These are phyloP conservation scores for Azemiops feae DNA, from an alignment of 2,113 vertebrate genomes.

Conservation along the genomic window DNA sequence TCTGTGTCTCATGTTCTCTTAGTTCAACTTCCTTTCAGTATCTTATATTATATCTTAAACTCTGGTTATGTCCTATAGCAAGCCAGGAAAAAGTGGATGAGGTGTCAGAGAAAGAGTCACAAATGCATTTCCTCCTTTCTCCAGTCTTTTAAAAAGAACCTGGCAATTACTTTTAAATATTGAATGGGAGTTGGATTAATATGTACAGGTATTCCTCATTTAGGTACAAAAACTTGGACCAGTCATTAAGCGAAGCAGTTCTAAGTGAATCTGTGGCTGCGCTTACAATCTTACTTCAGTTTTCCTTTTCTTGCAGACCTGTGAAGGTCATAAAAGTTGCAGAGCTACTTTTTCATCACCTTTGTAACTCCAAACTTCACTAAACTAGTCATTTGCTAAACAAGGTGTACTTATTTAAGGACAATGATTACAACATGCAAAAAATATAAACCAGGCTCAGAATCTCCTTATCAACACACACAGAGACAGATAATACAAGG, in stretches of 20 bases:
- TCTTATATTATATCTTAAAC: neutral
- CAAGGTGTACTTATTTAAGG: neutral
- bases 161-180: neutral
- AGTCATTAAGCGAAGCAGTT: neutral
- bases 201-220: neutral
- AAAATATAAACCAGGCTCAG: neutral
- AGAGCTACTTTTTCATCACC: neutral
- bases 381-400: neutral
- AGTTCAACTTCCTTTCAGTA: too few relatives aligned
- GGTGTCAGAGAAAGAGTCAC: neutral
- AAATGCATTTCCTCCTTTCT: neutral
- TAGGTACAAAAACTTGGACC: neutral
- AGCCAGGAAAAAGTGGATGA: neutral
- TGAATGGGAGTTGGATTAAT: neutral
- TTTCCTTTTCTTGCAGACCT: neutral
- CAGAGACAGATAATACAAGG: neutral
- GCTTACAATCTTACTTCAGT: neutral
- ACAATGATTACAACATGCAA: neutral
- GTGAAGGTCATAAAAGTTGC: neutral
- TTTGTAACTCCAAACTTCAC: neutral
- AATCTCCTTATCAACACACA: neutral
- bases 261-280: neutral
- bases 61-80: neutral
- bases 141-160: neutral
- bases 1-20: neutral